Evolutionary conservation across 64 coral and sea anemone genomes (phyloP).

Genomic region (Pachyseris speciosa): DNA sequence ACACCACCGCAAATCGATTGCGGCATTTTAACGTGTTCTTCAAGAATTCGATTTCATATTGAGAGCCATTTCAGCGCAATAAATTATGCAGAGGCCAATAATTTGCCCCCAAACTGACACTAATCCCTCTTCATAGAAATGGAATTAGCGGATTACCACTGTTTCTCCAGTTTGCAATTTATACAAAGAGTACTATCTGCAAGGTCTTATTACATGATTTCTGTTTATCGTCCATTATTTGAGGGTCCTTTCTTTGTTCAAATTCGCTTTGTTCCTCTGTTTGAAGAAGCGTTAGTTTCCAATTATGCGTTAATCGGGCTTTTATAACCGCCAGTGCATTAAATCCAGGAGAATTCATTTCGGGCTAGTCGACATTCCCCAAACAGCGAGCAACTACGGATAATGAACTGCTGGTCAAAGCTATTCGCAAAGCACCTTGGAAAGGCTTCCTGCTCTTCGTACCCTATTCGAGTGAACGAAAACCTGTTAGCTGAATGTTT

Average conservation of each 20-base stretch:
- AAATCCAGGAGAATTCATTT: constrained; percentile 23
- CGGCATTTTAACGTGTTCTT: not conserved
- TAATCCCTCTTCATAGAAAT: constrained; percentile 57
- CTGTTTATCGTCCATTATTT: not conserved
- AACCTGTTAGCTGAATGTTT: not conserved
- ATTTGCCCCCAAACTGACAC: constrained; percentile 40
- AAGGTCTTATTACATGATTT: constrained; percentile 7
- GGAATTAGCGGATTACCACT: constrained; percentile 38
- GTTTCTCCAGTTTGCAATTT: not conserved
- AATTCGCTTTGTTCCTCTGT: constrained; percentile 39
- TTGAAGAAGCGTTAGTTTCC: constrained; percentile 59
- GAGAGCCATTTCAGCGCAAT: not conserved
- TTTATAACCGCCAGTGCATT: constrained; percentile 20
- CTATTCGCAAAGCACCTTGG: not conserved
- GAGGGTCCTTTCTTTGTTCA: not conserved
- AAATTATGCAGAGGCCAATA: constrained; percentile 3
- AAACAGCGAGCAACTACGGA: not conserved
- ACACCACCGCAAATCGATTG: not conserved
- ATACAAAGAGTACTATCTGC: not conserved
- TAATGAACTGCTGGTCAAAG: not conserved
- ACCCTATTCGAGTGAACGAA: not conserved
- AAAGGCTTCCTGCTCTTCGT: not conserved
- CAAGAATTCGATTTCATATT: not conserved
- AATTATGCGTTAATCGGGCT: constrained; percentile 45
- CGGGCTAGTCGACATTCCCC: not conserved